Evolutionary conservation across 2,797 vertebrate species (phyloP).

Genomic region (Acanthiza pusilla): DNA sequence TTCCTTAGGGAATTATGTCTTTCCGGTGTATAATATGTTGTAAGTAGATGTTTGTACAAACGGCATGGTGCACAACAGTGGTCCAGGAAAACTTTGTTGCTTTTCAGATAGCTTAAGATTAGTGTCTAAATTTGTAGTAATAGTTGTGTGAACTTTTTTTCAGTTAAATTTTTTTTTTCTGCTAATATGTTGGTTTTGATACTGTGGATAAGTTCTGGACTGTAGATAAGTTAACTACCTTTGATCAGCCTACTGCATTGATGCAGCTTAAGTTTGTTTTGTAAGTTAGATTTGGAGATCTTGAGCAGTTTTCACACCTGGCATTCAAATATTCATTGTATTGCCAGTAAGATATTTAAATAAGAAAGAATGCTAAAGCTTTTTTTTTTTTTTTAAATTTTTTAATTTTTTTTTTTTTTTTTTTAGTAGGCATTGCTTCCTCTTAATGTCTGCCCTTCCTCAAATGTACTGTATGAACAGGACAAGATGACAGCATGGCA

Average conservation of each 20-base stretch:
- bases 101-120: neutral
- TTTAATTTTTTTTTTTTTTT: neutral
- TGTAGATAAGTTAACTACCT: neutral
- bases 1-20: neutral
- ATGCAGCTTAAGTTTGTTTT: conserved; percentile 10
- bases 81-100: neutral
- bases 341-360: conserved; percentile 9
- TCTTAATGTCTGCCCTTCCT: neutral
- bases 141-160: neutral
- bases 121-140: neutral
- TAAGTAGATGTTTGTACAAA: neutral
- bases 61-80: neutral
- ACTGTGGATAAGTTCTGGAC: neutral
- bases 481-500: neutral
- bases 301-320: conserved; percentile 29
- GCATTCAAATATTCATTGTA: conserved; percentile 2
- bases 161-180: neutral
- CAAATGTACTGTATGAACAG: neutral
- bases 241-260: neutral
- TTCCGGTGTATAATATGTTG: neutral
- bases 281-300: conserved; percentile 4
- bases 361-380: neutral
- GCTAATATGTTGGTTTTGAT: neutral
- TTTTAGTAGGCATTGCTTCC: neutral
- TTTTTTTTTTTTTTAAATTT: neutral